Conservation (phyloP, 2,888 invertebrate species). For the Dryobota labecula region DNA sequence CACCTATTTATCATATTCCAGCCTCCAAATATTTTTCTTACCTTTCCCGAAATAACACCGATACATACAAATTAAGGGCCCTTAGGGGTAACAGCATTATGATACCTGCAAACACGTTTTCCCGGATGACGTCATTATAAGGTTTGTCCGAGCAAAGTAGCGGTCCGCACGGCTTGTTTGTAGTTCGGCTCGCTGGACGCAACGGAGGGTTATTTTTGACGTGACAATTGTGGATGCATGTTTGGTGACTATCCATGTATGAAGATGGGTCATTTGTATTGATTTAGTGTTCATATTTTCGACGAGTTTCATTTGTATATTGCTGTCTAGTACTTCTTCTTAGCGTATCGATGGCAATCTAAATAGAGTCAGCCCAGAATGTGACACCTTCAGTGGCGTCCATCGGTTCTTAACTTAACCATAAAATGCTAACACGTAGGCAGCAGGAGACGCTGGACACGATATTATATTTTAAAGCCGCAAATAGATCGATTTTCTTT, state of each 20-base stretch:
- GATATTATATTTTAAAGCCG: no score
- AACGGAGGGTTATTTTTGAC: constrained; percentile 4
- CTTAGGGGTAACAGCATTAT: constrained; percentile 32
- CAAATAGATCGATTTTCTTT: not conserved
- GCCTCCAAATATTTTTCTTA: constrained; percentile 49
- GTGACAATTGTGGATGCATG: not conserved
- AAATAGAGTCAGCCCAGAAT: no score
- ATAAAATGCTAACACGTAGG: no score
- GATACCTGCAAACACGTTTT: constrained; percentile 41
- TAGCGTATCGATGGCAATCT: no score
- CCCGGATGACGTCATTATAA: constrained; percentile 45
- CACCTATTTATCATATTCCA: constrained; percentile 49
- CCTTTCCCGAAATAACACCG: constrained; percentile 39
- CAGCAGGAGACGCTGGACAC: no score
- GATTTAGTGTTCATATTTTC: not conserved
- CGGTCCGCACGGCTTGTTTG: constrained; percentile 25
- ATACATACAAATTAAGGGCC: constrained; percentile 53
- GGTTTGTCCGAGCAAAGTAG: constrained; percentile 32
- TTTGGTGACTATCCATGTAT: not conserved
- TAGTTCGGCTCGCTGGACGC: constrained; percentile 4
- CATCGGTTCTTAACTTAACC: no score
- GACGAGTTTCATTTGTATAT: not conserved
- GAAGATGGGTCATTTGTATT: not conserved
- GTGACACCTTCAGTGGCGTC: no score
- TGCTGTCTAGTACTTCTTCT: no score